Evolutionary conservation across 2,113 vertebrate genomes (phyloP).

Genomic region (Lathamus discolor): DNA sequence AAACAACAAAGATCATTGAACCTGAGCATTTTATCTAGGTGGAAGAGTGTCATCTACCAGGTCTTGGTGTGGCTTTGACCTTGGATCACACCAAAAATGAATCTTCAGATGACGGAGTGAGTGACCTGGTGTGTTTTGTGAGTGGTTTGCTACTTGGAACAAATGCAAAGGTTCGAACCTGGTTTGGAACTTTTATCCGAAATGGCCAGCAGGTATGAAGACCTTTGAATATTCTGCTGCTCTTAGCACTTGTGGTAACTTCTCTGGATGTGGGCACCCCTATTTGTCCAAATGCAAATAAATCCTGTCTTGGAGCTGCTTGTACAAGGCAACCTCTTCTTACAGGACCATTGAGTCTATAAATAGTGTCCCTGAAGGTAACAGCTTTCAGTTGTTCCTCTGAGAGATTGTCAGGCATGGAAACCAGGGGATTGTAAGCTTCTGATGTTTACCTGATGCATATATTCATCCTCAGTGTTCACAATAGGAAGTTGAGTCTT

Average conservation of each 20-base stretch:
- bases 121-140: slow-evolving; percentile 94
- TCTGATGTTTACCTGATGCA: not conserved
- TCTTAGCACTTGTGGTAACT: not conserved
- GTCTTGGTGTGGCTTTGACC: slow-evolving; percentile 94
- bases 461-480: not conserved
- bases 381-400: not conserved
- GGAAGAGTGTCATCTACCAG: slow-evolving; percentile 96
- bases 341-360: not conserved
- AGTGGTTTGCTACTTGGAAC: slow-evolving; percentile 96
- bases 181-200: slow-evolving; percentile 98
- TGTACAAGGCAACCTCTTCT: accelerated
- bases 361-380: not conserved
- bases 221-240: not conserved
- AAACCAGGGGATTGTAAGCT: not conserved
- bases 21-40: slow-evolving; percentile 72
- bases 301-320: not conserved
- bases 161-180: slow-evolving; percentile 95
- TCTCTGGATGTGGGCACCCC: accelerated
- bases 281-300: not conserved
- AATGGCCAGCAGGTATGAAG: slow-evolving; percentile 93
- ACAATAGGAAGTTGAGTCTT: not conserved
- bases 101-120: slow-evolving; percentile 89
- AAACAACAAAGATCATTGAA: not conserved
- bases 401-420: not conserved
- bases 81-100: slow-evolving; percentile 93